Conservation (phyloP, 2,888 invertebrate species). For the Mesochorus sp. region DNA sequence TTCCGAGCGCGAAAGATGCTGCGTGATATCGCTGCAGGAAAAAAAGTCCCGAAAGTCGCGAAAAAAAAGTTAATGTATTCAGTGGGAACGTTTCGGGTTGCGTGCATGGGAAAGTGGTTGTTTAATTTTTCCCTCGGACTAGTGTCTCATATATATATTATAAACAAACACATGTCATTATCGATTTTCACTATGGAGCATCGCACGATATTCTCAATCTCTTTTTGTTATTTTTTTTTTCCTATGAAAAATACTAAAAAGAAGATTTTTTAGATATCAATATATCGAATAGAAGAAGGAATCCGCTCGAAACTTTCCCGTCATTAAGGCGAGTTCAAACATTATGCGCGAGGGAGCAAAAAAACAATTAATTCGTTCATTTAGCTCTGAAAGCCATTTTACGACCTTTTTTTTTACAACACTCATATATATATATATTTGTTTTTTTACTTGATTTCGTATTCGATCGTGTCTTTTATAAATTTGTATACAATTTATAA, state of each 20-base stretch:
- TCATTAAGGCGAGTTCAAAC: not conserved
- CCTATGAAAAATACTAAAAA: not conserved
- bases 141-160: conserved; percentile 1
- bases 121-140: conserved; percentile 53
- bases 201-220: conserved; percentile 39
- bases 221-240: not conserved
- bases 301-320: conserved; percentile 36
- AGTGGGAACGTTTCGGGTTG: conserved; percentile 24
- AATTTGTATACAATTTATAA: too few species aligned
- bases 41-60: conserved; percentile 56
- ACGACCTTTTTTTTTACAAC: too few species aligned
- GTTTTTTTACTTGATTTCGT: too few species aligned
- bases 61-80: conserved; percentile 58
- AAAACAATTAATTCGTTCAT: not conserved
- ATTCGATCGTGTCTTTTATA: too few species aligned
- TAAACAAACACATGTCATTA: conserved; percentile 17
- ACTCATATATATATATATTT: too few species aligned
- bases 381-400: not conserved
- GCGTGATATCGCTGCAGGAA: conserved; percentile 24
- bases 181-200: conserved; percentile 39
- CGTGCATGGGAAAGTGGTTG: conserved; percentile 52
- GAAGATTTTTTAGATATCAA: too few species aligned
- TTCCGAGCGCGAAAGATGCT: conserved; percentile 30
- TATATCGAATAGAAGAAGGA: too few species aligned
- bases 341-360: too few species aligned